These are phyloP conservation scores for Junonia oenone DNA, from an alignment of 2,888 invertebrate species.

Conservation along the genomic window DNA sequence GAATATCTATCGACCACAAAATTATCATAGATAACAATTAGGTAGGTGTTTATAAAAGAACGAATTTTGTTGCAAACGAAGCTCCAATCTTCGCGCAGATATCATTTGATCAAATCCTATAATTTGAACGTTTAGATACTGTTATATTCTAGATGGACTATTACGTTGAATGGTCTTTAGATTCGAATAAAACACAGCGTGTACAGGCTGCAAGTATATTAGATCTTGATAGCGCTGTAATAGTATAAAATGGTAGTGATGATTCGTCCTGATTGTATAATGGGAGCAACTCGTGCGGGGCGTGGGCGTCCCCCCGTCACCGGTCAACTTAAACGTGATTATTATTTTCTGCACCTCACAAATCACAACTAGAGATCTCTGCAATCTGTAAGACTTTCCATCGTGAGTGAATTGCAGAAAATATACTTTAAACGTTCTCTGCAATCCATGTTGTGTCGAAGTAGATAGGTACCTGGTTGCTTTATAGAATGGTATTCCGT, in stretches of 20 bases:
- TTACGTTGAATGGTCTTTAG: background rate
- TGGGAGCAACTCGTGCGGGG: slow-evolving; percentile 59
- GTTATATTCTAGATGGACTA: background rate
- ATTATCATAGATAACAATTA: background rate
- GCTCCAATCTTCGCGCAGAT: too few species aligned
- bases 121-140: background rate
- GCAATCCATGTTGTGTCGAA: too few species aligned
- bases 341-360: slow-evolving; percentile 39
- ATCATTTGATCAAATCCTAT: background rate
- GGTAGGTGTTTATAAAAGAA: background rate
- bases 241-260: slow-evolving; percentile 50
- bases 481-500: too few species aligned
- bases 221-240: slow-evolving; percentile 34
- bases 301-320: slow-evolving; percentile 69
- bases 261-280: slow-evolving; percentile 75
- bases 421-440: background rate
- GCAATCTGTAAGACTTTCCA: background rate
- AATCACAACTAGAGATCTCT: slow-evolving; percentile 14
- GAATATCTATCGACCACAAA: background rate
- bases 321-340: slow-evolving; percentile 51
- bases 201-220: slow-evolving; percentile 33
- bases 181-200: slow-evolving; percentile 19
- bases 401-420: background rate
- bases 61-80: background rate
- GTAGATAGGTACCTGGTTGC: too few species aligned